Evolutionary conservation across 2,113 vertebrate genomes (phyloP), one percentile per base, ranked within the genome.

Genomic region (Catharus minimus): DNA sequence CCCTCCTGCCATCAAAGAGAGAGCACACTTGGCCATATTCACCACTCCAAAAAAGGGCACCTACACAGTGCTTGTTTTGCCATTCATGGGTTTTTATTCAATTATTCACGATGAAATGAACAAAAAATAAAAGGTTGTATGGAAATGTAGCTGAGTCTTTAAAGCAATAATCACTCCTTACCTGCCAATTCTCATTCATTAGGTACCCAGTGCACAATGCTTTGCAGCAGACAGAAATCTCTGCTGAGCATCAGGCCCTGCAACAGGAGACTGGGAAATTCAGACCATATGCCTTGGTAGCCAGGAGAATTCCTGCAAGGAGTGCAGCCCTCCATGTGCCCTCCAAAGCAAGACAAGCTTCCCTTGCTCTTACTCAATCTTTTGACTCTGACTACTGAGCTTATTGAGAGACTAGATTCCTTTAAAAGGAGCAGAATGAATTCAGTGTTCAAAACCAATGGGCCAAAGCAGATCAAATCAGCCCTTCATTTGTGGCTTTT

Each of bases 391-490:
- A 87, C 81, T 81, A 52, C 86, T 44, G 55, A 94, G 89, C 55
- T 93, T 84, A 89, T 39, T 74, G 87, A 93, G 78, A 76, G 80
- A 82, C 38, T 49, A 49, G 13, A 89, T 87, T 87, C 73, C 68
- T 55, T 52, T 67, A 41, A 89, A 79, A 47, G 64, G 20, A 95
- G 64, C 71, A 93, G 84, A 95, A 94, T 93, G 43, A 89, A 89
- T 62, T 76, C 74, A 93, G 89, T 85, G 86, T 92, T 90, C 67
- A 85, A 73, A 93, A 82, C 41, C 84, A 89, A 90, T 62, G 66
- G 90, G 82, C 84, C 93, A 94, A 89, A 90, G 91, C 89, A 69
- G 93, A 92, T 82, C 81, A 89, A 92, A 61, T 73, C 79, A 91
- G 55, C 46, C 74, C 78, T 87, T 82, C 55, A 39, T 85, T 90